phyloP scores from a whole-genome alignment of 2,113 vertebrate species.

The Microtus pennsylvanicus region DNA sequence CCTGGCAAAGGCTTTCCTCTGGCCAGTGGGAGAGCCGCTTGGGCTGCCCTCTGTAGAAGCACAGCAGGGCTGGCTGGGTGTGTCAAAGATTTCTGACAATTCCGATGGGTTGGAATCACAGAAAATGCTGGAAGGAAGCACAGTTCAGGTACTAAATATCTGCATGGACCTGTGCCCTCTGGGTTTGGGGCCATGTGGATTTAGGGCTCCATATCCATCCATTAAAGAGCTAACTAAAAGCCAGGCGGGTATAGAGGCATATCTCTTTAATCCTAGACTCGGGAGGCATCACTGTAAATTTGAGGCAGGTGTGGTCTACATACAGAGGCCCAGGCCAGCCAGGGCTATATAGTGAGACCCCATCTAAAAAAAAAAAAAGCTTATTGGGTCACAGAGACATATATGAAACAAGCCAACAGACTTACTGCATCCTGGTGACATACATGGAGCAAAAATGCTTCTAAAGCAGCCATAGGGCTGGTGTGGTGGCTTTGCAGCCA shows the following conservation, averaged over 20 bases:
- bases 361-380: neutral
- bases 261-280: neutral
- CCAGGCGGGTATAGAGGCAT: neutral
- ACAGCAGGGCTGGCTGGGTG: neutral
- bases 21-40: neutral
- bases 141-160: neutral
- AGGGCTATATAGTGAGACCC: neutral
- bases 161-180: accelerated
- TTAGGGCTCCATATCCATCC: neutral
- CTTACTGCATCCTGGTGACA: neutral
- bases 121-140: neutral
- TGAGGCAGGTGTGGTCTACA: neutral
- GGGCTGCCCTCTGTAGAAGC: neutral
- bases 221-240: neutral
- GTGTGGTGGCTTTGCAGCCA: neutral
- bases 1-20: neutral
- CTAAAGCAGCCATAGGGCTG: neutral
- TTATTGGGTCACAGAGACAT: neutral
- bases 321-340: neutral
- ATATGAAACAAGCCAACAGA: neutral
- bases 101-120: neutral
- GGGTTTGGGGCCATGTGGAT: neutral
- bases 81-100: neutral
- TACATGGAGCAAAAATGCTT: neutral
- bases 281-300: neutral